Evolutionary conservation across 2,113 vertebrate species (phyloP).

Genomic region (Rhynchopsitta pachyrhyncha): DNA sequence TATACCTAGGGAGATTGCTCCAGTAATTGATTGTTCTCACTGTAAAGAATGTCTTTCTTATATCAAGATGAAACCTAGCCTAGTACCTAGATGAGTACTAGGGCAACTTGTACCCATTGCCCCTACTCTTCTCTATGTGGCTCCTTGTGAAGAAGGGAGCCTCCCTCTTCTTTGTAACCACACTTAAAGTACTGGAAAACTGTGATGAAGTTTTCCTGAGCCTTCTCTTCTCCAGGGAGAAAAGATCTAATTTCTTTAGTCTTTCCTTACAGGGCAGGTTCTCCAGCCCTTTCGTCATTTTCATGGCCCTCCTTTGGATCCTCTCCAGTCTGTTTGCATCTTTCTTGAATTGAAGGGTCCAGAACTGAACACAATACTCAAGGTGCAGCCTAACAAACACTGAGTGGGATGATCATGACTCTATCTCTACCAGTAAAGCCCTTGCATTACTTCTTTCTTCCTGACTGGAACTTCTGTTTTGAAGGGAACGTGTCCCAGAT

Average conservation of each 20-base stretch:
- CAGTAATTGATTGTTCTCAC: neutral
- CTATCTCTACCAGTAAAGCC: neutral
- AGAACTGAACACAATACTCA: neutral
- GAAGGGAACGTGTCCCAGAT: neutral
- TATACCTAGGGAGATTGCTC: neutral
- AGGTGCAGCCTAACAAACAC: neutral
- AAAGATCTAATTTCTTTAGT: neutral
- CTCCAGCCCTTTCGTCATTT: neutral
- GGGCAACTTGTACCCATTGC: neutral
- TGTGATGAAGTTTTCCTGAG: neutral
- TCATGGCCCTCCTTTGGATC: neutral
- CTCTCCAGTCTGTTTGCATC: neutral
- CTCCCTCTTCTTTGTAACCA: neutral
- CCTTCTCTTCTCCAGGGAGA: neutral
- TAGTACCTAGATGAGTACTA: neutral
- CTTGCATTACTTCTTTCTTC: neutral
- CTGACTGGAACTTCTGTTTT: neutral
- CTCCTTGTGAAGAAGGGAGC: neutral
- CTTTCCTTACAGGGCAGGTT: neutral
- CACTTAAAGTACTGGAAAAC: neutral
- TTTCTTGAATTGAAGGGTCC: neutral
- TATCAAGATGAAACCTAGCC: neutral
- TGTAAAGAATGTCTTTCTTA: neutral
- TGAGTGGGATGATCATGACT: neutral
- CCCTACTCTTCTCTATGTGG: neutral